Evolutionary conservation across 2,797 vertebrate genomes (phyloP).

Genomic region (Enteromius anoplus): DNA sequence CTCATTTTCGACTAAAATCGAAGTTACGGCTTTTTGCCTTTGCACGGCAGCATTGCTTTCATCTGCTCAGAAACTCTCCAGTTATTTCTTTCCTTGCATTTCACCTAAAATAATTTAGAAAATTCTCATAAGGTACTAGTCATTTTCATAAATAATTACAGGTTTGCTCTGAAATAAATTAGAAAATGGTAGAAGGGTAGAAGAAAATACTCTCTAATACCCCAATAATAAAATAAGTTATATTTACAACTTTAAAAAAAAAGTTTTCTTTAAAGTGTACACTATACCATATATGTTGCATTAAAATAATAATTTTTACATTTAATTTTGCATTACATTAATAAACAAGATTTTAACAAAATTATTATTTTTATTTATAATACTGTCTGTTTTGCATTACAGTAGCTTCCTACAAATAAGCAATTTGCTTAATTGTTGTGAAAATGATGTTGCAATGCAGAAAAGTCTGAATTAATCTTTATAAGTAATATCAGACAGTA

Average conservation of each 20-base stretch:
- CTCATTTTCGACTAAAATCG: no score
- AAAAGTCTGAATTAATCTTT: background rate
- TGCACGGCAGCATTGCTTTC: background rate
- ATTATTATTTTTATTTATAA: background rate
- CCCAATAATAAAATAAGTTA: background rate
- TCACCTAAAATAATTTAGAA: background rate
- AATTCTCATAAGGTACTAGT: background rate
- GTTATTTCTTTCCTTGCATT: background rate
- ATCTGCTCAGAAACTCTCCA: background rate
- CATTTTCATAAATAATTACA: background rate
- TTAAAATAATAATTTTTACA: background rate
- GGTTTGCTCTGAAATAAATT: background rate
- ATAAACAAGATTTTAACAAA: background rate
- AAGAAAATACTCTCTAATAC: background rate
- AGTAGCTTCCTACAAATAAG: no score
- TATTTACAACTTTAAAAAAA: background rate
- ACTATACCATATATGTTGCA: background rate
- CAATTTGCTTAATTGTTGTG: background rate
- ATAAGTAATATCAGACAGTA: no score
- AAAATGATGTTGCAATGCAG: background rate
- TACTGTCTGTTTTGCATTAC: no score
- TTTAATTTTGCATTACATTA: background rate
- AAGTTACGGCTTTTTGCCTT: no score
- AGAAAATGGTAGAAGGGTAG: background rate
- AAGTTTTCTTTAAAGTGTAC: background rate